Evolutionary conservation across 92 coral and sea anemone species (phyloP), one percentile per base, ranked within the genome.

Genomic region (Galaxea fascicularis): DNA sequence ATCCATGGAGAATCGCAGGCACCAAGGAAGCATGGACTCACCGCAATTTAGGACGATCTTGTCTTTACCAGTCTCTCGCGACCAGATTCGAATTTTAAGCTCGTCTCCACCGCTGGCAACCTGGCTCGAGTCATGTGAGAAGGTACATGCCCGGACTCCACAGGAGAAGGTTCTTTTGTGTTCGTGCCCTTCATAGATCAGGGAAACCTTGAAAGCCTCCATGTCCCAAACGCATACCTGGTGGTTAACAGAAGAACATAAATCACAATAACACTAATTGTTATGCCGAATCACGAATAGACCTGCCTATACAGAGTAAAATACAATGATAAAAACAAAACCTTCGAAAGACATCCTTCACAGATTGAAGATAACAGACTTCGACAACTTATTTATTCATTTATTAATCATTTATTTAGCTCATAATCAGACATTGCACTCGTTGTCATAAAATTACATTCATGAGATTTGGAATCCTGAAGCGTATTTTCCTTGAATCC

Each of bases 31-130:
- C 83, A 90, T 70, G 16, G 73, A 31, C 53, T 67, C 35, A 27
- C 78, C 87, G 52, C 93, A 90, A 21, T 74, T 62, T 7, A 90
- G 65, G 46, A 90, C 90, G 56, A 85, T 68, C 77, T 90, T 85
- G 79, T 90, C 90, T 49, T 80, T 35, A 17, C 93, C 93, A 22
- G 85, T 85, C 71, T 90, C 93, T 79, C 93, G 66, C 13, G 84
- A 80, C 93, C 93, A 90, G 46, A 90, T 82, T 10, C 93, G 93
- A 56, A 90, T 85, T 75, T 75, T 90, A 52, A 90, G 78, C 84
- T 90, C 93, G 65, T 90, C 93, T 31, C 93, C 93, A 75, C 93
- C 93, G 63, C 93, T 90, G 79, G 93, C 93, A 68, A 90, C 93
- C 56, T 57, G 80, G 82, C 73, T 80, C 20, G 93, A 67, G 60